Evolutionary conservation across 1,140 invertebrate species (phyloP), one percentile per base, ranked within the genome.

Genomic region (Drosophila sproati): DNA sequence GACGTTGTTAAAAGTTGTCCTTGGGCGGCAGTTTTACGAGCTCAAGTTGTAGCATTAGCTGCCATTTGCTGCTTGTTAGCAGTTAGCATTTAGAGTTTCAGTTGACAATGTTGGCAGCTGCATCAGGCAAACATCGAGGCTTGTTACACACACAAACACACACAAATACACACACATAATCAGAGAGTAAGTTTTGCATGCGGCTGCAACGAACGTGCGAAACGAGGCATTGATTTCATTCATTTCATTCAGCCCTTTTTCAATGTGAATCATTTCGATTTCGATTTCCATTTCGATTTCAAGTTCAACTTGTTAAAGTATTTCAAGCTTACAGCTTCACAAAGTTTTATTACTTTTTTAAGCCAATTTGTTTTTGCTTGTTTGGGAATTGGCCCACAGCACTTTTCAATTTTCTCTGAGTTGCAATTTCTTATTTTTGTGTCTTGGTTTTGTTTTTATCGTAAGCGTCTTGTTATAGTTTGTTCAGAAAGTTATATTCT

Each of bases 391-490:
- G 64, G 61, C 81, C 56, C 51, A 31, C 61, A 45, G 73, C 68
- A 80, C 61, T 73, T 85, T 83, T 83, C 81, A 83, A 85, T 80
- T 85, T 85, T 80, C 73, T 50, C 57, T 85, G 60, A 60, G 43
- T 62, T 80, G 73, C 72, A 69, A 54, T 80, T 75, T 80, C 47
- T 48, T 57, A 78, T 20, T 20, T 20, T 20, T 20, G 73, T 73
- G 60, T 73, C 61, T 62, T 52, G 55, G 70, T 71, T 67, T 73
- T 67, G 61, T 57, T 55, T 79, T 71, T 67, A 79, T 82, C 68
- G 78, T 76, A 85, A 83, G 77, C 77, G 72, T 67, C 77, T 85
- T 72, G 81, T 82, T 82, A 85, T 83, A 82, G 81, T 82, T 82
- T 85, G 62, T 73, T 61, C 81, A 80, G 60, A 82, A 82, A 85